Evolutionary conservation across 2,113 vertebrate genomes (phyloP), one percentile per base, ranked within the genome.

Genomic region (Elephantulus edwardii): DNA sequence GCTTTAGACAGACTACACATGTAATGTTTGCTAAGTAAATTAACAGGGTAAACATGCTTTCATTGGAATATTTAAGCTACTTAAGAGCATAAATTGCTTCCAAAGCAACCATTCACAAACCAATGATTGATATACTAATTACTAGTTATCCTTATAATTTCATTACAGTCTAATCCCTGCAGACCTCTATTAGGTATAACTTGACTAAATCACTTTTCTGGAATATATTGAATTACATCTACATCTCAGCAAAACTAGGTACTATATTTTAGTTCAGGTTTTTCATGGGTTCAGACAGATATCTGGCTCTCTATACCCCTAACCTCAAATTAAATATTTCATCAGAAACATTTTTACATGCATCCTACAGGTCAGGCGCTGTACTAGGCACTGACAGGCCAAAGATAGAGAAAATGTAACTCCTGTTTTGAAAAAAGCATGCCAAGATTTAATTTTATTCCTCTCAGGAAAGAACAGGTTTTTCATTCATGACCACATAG

Each of bases 61-160:
- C 62, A 88, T 35, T 83, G 56, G 60, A 86, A 76, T 90, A 77
- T 74, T 88, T 92, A 91, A 94, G 54, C 86, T 90, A 91, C 68
- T 87, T 93, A 90, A 77, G 80, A 91, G 71, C 93, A 94, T 87
- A 88, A 83, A 92, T 76, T 92, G 79, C 42, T 92, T 93, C 87
- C 60, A 90, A n/a, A 91, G 82, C 48, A 92, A 68, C 46, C 30
- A 90, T 91, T 95, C 86, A 74, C 78, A 78, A 75, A 50, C 62
- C 93, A 84, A 94, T 88, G 83, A 94, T 83, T 80, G 70, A 88
- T 75, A 60, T 13, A 54, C 30, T 94, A 89, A 93, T 93, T 88
- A 52, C 50, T 64, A 95, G 38, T n/a, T 83, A 90, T 83, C 88
- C 79, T 83, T 83, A 89, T 44, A 54, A 89, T 79, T 92, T 90